Evolutionary conservation across 2,797 vertebrate genomes (phyloP).

Genomic region (Falco cherrug): DNA sequence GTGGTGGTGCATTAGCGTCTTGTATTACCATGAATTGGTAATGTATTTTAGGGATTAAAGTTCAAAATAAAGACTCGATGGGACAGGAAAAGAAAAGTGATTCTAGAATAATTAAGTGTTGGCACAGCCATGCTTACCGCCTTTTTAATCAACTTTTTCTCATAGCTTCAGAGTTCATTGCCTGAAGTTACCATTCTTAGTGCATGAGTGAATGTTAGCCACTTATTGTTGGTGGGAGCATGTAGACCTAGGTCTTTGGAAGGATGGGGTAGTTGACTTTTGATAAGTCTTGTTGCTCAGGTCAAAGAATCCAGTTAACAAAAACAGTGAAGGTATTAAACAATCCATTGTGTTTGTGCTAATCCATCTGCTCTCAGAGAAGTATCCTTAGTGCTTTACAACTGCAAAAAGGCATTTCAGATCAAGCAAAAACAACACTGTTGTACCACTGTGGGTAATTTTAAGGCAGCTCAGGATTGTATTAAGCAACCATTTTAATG

Average conservation of each 20-base stretch:
- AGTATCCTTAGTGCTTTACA: not conserved
- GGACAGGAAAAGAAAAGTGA: not conserved
- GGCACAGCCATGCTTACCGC: not conserved
- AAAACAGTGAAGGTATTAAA: not conserved
- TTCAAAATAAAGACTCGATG: not conserved
- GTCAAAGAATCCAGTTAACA: constrained; percentile 4
- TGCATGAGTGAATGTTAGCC: not conserved
- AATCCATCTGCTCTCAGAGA: not conserved
- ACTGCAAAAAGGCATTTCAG: not conserved
- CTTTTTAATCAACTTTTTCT: not conserved
- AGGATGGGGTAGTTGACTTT: not conserved
- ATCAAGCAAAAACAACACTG: not conserved
- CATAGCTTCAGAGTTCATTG: not conserved
- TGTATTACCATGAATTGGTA: not conserved
- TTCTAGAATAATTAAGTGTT: not conserved
- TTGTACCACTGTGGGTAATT: not conserved
- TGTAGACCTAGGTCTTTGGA: not conserved
- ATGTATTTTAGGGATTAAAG: not conserved
- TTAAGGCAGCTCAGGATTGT: not conserved
- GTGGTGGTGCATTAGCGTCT: not conserved
- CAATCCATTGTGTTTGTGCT: not conserved
- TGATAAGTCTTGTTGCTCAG: not conserved
- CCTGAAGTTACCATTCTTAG: not conserved
- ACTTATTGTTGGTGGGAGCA: not conserved
- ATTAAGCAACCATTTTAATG: not conserved